Evolutionary conservation across 2,888 invertebrate genomes (phyloP).

Genomic region (Busseola fusca): DNA sequence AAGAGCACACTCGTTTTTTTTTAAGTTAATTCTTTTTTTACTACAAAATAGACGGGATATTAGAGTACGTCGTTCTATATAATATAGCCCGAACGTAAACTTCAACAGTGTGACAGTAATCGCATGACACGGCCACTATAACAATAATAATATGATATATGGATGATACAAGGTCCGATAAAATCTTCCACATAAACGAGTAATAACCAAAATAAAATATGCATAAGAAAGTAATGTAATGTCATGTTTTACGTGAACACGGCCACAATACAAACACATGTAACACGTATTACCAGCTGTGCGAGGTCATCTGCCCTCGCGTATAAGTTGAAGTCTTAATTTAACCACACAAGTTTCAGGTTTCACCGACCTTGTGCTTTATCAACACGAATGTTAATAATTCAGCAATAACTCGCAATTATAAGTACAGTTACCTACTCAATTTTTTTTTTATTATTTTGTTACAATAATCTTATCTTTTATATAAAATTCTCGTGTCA

Average conservation of each 20-base stretch:
- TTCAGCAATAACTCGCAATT: constrained; percentile 23
- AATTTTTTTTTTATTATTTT: too few species aligned
- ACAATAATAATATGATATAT: not conserved
- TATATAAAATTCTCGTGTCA: too few species aligned
- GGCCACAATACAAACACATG: constrained; percentile 21
- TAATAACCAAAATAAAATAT: constrained; percentile 37
- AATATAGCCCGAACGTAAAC: not conserved
- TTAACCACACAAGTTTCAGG: constrained; percentile 49
- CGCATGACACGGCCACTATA: not conserved
- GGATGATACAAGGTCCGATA: constrained; percentile 4
- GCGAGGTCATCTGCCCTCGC: constrained; percentile 36
- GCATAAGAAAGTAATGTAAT: constrained; percentile 27
- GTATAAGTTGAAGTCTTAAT: constrained; percentile 32
- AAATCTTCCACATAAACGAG: not conserved
- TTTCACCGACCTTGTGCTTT: constrained; percentile 67
- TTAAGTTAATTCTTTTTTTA: not conserved
- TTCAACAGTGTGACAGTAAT: too few species aligned
- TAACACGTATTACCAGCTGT: constrained; percentile 19
- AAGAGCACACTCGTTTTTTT: too few species aligned
- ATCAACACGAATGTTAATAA: constrained; percentile 55
- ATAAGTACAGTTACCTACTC: constrained; percentile 1
- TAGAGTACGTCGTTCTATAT: too few species aligned
- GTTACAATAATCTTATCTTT: too few species aligned
- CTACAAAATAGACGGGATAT: not conserved
- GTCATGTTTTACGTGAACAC: constrained; percentile 8